Percentiles rank a stretch among this genome's conserved stretches.
Conservation (phyloP, 2,113 vertebrate genomes). For the Dromaius novaehollandiae region DNA sequence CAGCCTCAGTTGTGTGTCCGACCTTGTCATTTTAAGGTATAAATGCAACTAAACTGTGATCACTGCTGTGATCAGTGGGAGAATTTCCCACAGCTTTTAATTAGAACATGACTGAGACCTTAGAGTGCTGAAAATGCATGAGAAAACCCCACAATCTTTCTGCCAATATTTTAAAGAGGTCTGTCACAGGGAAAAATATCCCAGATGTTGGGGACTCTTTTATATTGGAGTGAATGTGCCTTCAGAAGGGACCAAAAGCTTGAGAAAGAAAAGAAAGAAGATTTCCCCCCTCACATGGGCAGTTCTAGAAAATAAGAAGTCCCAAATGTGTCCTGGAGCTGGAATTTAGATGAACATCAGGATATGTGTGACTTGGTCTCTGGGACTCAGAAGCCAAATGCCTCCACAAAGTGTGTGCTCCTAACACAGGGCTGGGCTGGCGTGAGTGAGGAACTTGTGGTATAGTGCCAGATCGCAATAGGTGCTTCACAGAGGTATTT, state of each 20-base stretch:
- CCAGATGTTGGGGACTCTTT: neutral
- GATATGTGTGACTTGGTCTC: neutral
- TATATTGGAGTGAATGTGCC: neutral
- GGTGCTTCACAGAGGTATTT: neutral
- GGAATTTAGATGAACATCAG: neutral
- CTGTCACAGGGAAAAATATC: neutral
- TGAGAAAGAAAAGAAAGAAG: neutral
- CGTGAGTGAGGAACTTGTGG: neutral
- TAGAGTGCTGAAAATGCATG: neutral
- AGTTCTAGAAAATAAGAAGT: neutral
- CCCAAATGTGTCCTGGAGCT: neutral
- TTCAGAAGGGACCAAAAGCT: neutral
- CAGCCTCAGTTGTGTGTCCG: neutral
- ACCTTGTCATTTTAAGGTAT: neutral
- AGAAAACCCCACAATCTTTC: neutral
- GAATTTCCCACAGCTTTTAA: neutral
- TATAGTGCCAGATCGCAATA: rapidly evolving
- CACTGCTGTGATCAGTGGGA: neutral
- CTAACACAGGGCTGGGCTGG: rapidly evolving
- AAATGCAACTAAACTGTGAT: neutral
- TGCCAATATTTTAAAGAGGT: neutral
- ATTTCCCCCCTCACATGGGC: neutral
- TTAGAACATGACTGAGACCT: neutral
- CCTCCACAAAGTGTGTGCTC: neutral
- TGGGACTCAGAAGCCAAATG: neutral